Base-by-base conservation (phyloP, 2,888 invertebrate species). In the Eledona agricola region DNA sequence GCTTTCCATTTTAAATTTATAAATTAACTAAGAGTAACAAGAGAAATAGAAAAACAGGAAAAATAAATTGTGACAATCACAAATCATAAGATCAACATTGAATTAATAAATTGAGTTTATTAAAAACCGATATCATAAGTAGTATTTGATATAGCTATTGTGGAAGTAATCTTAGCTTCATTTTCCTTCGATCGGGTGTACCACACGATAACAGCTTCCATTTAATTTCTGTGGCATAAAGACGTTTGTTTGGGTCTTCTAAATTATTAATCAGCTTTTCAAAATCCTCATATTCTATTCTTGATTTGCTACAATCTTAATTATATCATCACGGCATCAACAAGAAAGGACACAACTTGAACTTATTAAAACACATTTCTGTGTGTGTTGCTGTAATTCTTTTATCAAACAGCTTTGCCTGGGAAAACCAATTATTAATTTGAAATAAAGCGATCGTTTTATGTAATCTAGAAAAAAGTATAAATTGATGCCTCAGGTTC, bases 401-500 rank as follows among this genome's bases (percentile, higher is more conserved):
- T 9, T 17, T 7, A 17, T 17, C 16, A 15, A 32, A 32, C n/a
- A 32, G 9, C 17, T 17, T 15, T 6, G 17, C 32, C 17, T 32
- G 32, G 1, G 7, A 17, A 6, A 32, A 32, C 32, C 32, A 32
- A 5, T 17, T 32, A 4, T 32, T 32, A 17, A 32, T 15, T 1
- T 32, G 32, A 32, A 17, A 5, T 0, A 32, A 7, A 2, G 32
- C n/a, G 16, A 32, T 32, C 3, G 32, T 32, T 15, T 32, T 32
- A 10, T 32, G 32, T 7, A 32, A 9, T 13, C 32, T 4, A 1
- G 17, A 32, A 32, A 32, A 32, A 2, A 32, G 32, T n/a, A 32
- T 4, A 7, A 32, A 32, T 17, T 32, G 32, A 7, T 32, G 32
- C 3, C 9, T 16, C 9, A 32, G 6, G 4, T 15, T 17, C 17